A percentile compares a stretch with the other conserved stretches of the same genome.
Evolutionary conservation across 1,140 invertebrate genomes (phyloP).

Genomic region (Diuraphis noxia): DNA sequence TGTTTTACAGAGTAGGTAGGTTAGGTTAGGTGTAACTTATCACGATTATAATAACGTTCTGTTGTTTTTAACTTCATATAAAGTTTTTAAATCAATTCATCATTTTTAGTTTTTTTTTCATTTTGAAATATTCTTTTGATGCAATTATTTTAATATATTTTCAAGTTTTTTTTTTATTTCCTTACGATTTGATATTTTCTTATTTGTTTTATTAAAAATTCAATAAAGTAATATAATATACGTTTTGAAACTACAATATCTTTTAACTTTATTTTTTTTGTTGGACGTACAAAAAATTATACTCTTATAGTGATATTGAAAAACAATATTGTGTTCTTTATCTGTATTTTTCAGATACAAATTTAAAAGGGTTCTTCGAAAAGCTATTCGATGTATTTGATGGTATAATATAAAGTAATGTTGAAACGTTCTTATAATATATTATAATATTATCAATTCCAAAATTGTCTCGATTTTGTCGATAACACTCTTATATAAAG

Average conservation of each 20-base stretch:
- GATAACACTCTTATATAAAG: not conserved
- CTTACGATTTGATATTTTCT: slow-evolving; percentile 8
- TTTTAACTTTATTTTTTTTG: not conserved
- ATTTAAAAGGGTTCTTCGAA: not conserved
- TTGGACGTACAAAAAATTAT: not conserved
- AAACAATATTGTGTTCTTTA: not conserved
- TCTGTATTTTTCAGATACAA: not conserved
- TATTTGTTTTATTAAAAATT: slow-evolving; percentile 31
- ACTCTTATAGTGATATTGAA: not conserved
- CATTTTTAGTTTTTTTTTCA: not conserved
- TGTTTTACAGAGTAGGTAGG: not conserved
- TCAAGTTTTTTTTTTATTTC: not conserved
- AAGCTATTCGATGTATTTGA: not conserved
- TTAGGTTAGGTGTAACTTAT: not conserved
- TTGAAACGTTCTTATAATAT: not conserved
- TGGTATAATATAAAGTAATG: not conserved
- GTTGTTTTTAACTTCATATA: not conserved
- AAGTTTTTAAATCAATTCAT: not conserved
- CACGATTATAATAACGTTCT: not conserved
- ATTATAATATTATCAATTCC: not conserved
- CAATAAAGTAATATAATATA: slow-evolving; percentile 21
- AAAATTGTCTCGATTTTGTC: not conserved
- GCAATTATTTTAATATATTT: not conserved
- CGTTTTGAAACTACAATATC: not conserved
- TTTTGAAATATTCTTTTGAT: not conserved